Percentiles rank a stretch among this genome's conserved stretches.
Conservation (phyloP, 1,140 invertebrate genomes). For the Saccostrea echinata region DNA sequence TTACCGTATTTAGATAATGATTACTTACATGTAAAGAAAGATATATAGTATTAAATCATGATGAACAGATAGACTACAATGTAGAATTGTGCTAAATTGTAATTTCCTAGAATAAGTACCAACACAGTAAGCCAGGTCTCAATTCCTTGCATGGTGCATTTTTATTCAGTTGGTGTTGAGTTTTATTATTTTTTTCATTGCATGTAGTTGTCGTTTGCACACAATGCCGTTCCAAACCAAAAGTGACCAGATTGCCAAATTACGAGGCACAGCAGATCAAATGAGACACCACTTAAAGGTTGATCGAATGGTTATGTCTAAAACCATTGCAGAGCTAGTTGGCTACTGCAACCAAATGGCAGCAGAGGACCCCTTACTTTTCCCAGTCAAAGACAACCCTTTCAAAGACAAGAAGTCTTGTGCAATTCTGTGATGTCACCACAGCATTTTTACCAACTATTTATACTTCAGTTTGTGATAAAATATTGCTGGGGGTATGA, state of each 20-base stretch:
- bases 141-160: not conserved
- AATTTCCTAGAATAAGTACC: too few relatives aligned
- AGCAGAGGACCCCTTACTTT: slow-evolving; percentile 58
- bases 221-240: slow-evolving; percentile 58
- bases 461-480: slow-evolving; percentile 13
- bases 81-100: too few relatives aligned
- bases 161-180: slow-evolving; percentile 32
- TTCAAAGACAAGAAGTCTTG: slow-evolving; percentile 63
- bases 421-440: slow-evolving; percentile 56
- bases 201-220: slow-evolving; percentile 43
- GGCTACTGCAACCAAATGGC: slow-evolving; percentile 58
- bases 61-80: too few relatives aligned
- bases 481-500: not conserved
- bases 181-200: slow-evolving; percentile 46
- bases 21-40: too few relatives aligned
- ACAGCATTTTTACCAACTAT: not conserved
- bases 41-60: too few relatives aligned
- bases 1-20: too few relatives aligned
- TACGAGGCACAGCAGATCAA: slow-evolving; percentile 49
- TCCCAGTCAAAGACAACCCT: slow-evolving; percentile 64
- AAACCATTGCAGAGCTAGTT: slow-evolving; percentile 61
- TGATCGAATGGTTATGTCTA: slow-evolving; percentile 52
- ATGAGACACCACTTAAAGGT: slow-evolving; percentile 58
- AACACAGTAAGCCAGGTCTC: slow-evolving; percentile 1
- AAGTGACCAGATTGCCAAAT: slow-evolving; percentile 57